Evolutionary conservation across 2,113 vertebrate genomes (phyloP), one percentile per base, ranked within the genome.

Genomic region (Myotis brandtii): DNA sequence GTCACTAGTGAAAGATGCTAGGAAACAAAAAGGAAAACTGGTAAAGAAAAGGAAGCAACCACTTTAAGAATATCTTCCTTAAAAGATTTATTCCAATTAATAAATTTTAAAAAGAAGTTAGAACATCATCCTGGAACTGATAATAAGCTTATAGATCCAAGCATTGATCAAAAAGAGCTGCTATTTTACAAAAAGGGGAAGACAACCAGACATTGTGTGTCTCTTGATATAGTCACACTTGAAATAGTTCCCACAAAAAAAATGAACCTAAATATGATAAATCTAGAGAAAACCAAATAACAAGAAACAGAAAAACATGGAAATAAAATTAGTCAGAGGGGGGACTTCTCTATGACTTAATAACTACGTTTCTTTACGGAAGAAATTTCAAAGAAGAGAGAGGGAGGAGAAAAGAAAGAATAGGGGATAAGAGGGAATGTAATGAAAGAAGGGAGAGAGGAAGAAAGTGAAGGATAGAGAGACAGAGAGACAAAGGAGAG

Each of bases 51-150:
- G 4, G 20, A 2, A 66, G 5, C 50, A 48, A 85, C 2, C 8
- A 50, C 75, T 62, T 72, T 40, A 50, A 91, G 40, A 69, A 84
- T 12, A 27, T 17, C 82, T 84, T 94, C 92, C 17, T 92, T 82
- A 94, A 81, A 89, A 69, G 6, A 95, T 88, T 21, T 73, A 81
- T 59, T 62, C 32, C 46, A 43, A n/a, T 86, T 37, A 80, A 75
- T 75, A 56, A 54, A 56, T 56, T 72, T 54, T 80, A 30, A 92
- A 32, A 95, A 70, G 37, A 85, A 85, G 72, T 56, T 46, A 84
- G 59, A 76, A 54, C 46, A 37, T 69, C 18, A 79, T 52, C 66
- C 73, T 27, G 9, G 5, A 67, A 86, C 9, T 25, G 32, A 86
- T 77, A 86, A 79, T 62, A 86, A 85, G 46, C 23, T 18, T 73